Evolutionary conservation across 2,113 vertebrate genomes (phyloP).

Genomic region (Nipponia nippon): DNA sequence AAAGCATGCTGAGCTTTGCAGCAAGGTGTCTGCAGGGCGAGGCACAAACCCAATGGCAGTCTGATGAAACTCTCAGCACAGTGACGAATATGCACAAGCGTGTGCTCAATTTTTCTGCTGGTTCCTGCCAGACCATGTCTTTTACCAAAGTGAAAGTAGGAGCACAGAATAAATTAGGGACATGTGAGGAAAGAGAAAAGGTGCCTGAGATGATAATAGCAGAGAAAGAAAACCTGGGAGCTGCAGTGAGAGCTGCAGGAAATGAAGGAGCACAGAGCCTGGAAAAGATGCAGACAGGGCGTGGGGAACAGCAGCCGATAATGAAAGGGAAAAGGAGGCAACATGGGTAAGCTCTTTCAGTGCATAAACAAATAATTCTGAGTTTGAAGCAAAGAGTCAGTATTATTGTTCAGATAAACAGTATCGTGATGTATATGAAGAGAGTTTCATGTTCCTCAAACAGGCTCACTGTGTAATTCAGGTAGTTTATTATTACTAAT

Average conservation of each 20-base stretch:
- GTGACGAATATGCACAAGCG: background rate
- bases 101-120: background rate
- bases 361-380: background rate
- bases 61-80: background rate
- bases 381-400: background rate
- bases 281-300: background rate
- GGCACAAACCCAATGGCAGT: background rate
- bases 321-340: background rate
- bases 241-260: background rate
- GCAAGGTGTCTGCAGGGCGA: background rate
- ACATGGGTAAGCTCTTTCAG: background rate
- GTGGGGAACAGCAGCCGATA: background rate
- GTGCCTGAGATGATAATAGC: background rate
- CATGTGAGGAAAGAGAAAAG: background rate
- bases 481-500: background rate
- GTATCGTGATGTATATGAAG: accelerated
- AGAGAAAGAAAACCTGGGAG: background rate
- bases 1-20: background rate
- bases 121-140: background rate
- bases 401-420: background rate
- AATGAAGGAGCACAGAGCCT: background rate
- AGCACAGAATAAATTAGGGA: background rate
- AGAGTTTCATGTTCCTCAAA: background rate
- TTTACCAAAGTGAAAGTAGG: background rate
- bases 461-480: background rate